Percentiles rank a stretch among this genome's conserved stretches.
Evolutionary conservation across 2,797 vertebrate species (phyloP).

Genomic region (Sebastes umbrosus): DNA sequence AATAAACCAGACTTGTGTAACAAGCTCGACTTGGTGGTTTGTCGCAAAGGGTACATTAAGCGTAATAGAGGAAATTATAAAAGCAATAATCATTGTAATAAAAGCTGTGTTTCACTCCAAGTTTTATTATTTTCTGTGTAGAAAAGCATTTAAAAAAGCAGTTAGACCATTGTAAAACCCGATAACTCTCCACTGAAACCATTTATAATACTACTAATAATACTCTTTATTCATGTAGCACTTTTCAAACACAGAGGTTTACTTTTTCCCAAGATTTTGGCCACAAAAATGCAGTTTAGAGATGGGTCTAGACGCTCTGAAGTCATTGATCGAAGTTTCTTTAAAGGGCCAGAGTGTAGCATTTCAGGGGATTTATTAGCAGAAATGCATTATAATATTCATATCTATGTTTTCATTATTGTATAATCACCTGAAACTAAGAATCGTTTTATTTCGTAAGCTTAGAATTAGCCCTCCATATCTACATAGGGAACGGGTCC

Average conservation of each 20-base stretch:
- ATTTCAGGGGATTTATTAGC: too few species aligned
- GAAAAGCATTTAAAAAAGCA: not conserved
- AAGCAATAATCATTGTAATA: not conserved
- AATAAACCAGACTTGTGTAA: not conserved
- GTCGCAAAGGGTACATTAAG: not conserved
- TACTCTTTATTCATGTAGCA: not conserved
- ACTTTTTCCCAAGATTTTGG: not conserved
- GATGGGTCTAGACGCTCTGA: not conserved
- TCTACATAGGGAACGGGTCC: too few species aligned
- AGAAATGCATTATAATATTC: too few species aligned
- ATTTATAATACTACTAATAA: not conserved
- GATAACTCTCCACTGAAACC: not conserved
- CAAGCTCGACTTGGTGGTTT: not conserved
- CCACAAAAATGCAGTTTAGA: not conserved
- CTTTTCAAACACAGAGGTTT: not conserved
- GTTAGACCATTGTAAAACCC: not conserved
- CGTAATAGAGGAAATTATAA: not conserved
- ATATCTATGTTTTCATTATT: too few species aligned
- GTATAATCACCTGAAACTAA: too few species aligned
- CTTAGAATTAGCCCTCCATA: too few species aligned
- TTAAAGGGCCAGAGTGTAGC: too few species aligned
- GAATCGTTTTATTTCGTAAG: too few species aligned
- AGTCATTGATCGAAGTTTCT: not conserved
- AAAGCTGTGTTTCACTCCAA: not conserved
- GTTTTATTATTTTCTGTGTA: not conserved